These are phyloP conservation scores for Zaprionus lineosus DNA, from an alignment of 2,888 invertebrate genomes.

Conservation along the genomic window DNA sequence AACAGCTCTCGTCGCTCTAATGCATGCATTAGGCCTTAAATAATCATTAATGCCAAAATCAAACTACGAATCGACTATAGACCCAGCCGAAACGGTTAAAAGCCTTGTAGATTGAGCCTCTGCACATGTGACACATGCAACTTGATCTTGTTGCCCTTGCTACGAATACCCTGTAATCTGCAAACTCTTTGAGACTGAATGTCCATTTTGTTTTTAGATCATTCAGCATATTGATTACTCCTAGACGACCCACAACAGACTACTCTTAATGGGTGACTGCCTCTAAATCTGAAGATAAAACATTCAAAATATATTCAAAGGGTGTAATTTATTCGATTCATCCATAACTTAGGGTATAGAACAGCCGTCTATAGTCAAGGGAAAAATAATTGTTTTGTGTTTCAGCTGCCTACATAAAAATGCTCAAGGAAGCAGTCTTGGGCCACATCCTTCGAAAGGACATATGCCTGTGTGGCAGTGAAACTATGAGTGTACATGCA, in stretches of 20 bases:
- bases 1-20: conserved; percentile 43
- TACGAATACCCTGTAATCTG: conserved; percentile 27
- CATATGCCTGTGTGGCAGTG: conserved; percentile 18
- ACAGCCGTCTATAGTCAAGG: neutral
- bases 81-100: conserved; percentile 62
- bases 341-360: neutral
- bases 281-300: no score
- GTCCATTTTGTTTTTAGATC: no score
- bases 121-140: conserved; percentile 25
- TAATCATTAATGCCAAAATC: conserved; percentile 62
- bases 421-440: conserved; percentile 41
- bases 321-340: no score
- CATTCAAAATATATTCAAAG: no score
- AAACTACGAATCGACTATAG: conserved; percentile 52
- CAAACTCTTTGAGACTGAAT: neutral
- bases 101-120: conserved; percentile 46
- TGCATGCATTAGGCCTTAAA: conserved; percentile 55
- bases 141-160: neutral
- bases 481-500: conserved; percentile 3
- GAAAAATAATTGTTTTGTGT: conserved; percentile 17
- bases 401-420: conserved; percentile 38
- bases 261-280: no score
- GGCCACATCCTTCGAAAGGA: conserved; percentile 45
- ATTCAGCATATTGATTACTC: no score
- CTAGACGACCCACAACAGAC: no score